phyloP scores from a whole-genome alignment of 2,888 invertebrate genomes.

The Aporophyla lueneburgensis region DNA sequence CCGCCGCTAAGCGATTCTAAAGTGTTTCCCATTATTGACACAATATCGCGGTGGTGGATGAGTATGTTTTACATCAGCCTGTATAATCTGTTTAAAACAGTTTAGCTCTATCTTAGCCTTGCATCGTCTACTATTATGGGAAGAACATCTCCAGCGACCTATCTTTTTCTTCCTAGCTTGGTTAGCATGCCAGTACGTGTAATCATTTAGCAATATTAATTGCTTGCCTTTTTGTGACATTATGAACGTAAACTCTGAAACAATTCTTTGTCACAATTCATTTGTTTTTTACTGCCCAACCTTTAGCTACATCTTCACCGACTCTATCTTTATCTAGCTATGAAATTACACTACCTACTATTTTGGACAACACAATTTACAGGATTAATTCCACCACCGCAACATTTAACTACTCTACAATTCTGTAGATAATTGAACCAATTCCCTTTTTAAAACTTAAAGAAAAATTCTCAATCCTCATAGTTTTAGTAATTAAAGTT shows the following conservation, averaged over 20 bases:
- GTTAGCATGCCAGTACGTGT: conserved; percentile 61
- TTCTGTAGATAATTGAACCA: background rate
- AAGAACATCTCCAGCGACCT: conserved; percentile 46
- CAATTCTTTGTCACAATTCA: conserved; percentile 15
- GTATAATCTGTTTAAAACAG: conserved; percentile 37
- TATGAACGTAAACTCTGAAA: conserved; percentile 58
- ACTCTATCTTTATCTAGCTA: conserved; percentile 11
- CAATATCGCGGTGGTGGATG: conserved; percentile 48
- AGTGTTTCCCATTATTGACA: conserved; percentile 43
- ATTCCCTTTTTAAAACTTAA: background rate
- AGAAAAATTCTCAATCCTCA: background rate
- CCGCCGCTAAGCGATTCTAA: conserved; percentile 26
- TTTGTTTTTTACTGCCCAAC: background rate
- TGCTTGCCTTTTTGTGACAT: conserved; percentile 62
- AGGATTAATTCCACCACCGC: conserved; percentile 22
- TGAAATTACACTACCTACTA: background rate
- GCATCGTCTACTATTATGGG: conserved; percentile 52
- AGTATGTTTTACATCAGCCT: conserved; percentile 47
- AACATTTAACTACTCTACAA: conserved; percentile 12
- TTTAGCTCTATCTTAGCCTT: conserved; percentile 52
- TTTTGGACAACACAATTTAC: conserved; percentile 25
- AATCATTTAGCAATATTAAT: conserved; percentile 62
- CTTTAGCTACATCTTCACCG: background rate
- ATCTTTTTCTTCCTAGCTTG: conserved; percentile 32
- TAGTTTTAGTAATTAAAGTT: too few species aligned